Conservation (phyloP, 2,113 vertebrate genomes). For the Crotalus horridus region DNA sequence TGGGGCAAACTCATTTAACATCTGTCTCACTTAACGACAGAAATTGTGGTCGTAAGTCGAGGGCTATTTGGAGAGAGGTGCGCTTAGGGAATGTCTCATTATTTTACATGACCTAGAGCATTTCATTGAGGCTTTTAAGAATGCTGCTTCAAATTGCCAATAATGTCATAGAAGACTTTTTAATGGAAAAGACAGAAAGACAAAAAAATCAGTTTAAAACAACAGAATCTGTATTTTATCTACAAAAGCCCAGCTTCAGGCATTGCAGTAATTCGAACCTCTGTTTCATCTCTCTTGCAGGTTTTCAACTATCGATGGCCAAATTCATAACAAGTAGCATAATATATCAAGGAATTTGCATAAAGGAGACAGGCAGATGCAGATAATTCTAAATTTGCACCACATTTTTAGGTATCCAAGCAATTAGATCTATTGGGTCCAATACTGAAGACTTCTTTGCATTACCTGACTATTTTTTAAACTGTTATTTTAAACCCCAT, state of each 20-base stretch:
- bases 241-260: rapidly evolving
- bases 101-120: constrained; percentile 49
- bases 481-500: background rate
- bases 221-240: background rate
- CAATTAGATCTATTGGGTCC: background rate
- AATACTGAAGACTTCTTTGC: background rate
- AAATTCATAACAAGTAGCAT: background rate
- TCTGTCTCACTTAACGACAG: background rate
- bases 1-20: background rate
- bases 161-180: background rate
- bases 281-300: background rate
- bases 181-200: background rate
- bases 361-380: constrained; percentile 28
- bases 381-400: background rate
- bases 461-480: background rate
- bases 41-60: background rate
- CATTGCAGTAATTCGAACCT: background rate
- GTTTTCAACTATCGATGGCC: background rate
- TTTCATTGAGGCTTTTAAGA: constrained; percentile 16
- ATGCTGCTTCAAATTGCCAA: background rate
- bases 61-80: constrained; percentile 45
- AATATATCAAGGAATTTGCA: constrained; percentile 44
- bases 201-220: background rate
- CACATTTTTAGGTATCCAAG: background rate
- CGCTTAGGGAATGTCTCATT: constrained; percentile 57